phyloP scores from a whole-genome alignment of 2,797 vertebrate genomes.

The Amblyopsis hoosieri region DNA sequence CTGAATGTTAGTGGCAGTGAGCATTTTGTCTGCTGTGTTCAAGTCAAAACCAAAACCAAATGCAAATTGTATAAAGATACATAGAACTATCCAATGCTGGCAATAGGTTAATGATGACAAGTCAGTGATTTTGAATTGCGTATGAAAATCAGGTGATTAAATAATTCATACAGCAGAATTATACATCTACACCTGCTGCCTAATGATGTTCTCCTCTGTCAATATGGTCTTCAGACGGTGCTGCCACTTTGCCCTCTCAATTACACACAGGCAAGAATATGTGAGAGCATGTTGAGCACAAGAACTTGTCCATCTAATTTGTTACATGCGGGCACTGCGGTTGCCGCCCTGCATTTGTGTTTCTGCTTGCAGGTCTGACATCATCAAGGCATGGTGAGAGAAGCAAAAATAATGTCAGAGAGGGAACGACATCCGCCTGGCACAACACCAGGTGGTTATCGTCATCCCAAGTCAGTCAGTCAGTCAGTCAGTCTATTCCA shows the following conservation, averaged over 20 bases:
- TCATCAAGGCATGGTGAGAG: conserved; percentile 66
- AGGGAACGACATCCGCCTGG: conserved; percentile 57
- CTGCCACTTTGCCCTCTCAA: conserved; percentile 27
- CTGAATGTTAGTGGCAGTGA: conserved; percentile 24
- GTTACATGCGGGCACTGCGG: conserved; percentile 67
- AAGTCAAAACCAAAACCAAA: not conserved
- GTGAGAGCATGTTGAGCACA: conserved; percentile 48
- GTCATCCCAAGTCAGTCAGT: conserved; percentile 48
- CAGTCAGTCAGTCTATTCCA: conserved; percentile 23
- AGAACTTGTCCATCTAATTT: conserved; percentile 70
- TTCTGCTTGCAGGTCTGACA: conserved; percentile 72
- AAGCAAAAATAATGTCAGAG: conserved; percentile 68
- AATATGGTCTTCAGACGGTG: conserved; percentile 14
- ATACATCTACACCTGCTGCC: conserved; percentile 10
- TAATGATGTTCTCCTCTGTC: conserved; percentile 28
- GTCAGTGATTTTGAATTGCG: conserved; percentile 20
- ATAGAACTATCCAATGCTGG: conserved; percentile 9
- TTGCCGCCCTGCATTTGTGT: conserved; percentile 75
- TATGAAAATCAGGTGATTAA: conserved; percentile 28
- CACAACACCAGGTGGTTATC: conserved; percentile 56
- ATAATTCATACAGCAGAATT: conserved; percentile 34
- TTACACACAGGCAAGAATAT: conserved; percentile 59
- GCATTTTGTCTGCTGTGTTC: conserved; percentile 1
- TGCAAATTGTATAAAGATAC: conserved; percentile 15
- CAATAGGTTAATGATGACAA: conserved; percentile 11